phyloP scores from a whole-genome alignment of 2,797 vertebrate species.

The Vireo griseus region DNA sequence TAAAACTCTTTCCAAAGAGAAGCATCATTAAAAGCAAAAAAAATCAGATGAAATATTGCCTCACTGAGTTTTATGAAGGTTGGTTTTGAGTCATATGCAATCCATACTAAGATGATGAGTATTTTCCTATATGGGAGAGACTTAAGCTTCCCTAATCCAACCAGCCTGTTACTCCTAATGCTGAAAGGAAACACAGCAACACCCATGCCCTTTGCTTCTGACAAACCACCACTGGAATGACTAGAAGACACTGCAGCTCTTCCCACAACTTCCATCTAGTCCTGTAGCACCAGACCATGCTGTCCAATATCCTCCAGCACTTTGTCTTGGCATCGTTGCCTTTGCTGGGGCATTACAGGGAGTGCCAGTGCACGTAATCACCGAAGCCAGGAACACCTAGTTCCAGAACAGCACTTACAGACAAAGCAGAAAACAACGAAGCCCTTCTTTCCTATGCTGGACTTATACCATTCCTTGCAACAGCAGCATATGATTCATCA shows the following conservation, averaged over 20 bases:
- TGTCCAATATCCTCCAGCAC: conserved; percentile 24
- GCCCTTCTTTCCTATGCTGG: conserved; percentile 2
- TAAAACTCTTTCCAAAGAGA: neutral
- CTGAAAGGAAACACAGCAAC: conserved; percentile 58
- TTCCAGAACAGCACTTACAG: conserved; percentile 42
- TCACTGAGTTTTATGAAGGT: conserved; percentile 23
- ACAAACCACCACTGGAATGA: conserved; percentile 44
- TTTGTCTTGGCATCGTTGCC: conserved; percentile 11
- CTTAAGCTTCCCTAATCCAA: conserved; percentile 44
- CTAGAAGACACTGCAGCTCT: conserved; percentile 19
- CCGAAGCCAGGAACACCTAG: conserved; percentile 43
- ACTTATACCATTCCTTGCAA: conserved; percentile 3
- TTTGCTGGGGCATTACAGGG: conserved; percentile 20
- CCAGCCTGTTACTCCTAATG: conserved; percentile 41
- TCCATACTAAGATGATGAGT: conserved; percentile 37
- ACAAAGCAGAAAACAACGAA: conserved; percentile 38
- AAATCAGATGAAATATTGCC: conserved; percentile 9
- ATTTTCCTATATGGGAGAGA: conserved; percentile 61
- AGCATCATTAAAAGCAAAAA: neutral
- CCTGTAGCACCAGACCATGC: neutral
- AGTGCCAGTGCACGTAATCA: conserved; percentile 11
- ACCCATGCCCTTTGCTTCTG: conserved; percentile 45
- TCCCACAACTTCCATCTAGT: conserved; percentile 22
- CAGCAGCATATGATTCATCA: neutral
- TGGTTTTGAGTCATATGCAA: conserved; percentile 58